These are phyloP conservation scores for Adineta ricciae DNA, from an alignment of 2,888 invertebrate genomes.

Conservation along the genomic window DNA sequence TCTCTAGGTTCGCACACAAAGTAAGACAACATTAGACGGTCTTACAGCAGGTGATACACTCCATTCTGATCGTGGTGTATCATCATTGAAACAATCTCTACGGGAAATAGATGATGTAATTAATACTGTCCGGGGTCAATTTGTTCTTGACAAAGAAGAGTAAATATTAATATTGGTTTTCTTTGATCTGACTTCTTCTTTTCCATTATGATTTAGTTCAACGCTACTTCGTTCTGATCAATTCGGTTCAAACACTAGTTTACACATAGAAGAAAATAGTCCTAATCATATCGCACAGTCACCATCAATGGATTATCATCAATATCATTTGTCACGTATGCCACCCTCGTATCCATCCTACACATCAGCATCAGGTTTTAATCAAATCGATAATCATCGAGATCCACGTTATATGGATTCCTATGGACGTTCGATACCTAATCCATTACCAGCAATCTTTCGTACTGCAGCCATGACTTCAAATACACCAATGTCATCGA, in stretches of 20 bases:
- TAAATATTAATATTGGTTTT: background rate
- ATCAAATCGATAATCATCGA: background rate
- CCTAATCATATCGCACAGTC: background rate
- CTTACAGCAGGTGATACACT: background rate
- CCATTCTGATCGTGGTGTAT: background rate
- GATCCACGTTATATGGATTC: background rate
- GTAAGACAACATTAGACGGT: background rate
- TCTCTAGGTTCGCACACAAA: background rate
- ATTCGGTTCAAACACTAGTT: background rate
- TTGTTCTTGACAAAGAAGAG: background rate
- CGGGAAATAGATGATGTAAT: background rate
- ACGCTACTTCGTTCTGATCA: background rate
- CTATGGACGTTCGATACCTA: background rate
- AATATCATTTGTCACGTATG: background rate
- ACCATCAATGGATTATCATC: background rate
- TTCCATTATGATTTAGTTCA: background rate
- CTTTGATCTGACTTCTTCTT: background rate
- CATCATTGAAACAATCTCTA: background rate
- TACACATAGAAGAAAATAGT: background rate
- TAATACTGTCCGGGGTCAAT: background rate
- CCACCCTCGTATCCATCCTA: background rate
- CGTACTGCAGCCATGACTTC: background rate
- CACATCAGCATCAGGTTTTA: background rate
- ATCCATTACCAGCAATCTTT: background rate
- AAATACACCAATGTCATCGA: background rate